Base-by-base conservation (phyloP, 2,888 invertebrate species). In the Drosophila ezoana region DNA sequence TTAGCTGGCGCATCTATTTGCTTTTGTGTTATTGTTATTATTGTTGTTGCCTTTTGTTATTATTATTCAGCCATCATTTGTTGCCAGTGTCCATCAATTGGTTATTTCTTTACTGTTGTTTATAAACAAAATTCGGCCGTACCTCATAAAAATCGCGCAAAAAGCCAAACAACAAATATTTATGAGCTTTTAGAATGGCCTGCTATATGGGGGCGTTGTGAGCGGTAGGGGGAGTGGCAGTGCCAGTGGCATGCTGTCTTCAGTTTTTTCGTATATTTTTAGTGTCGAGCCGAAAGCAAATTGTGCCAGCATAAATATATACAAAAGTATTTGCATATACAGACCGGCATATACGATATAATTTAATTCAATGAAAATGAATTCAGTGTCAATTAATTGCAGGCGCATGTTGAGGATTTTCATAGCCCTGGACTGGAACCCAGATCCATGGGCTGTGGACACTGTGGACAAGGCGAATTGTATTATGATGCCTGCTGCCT, bases 321-420 rank as follows among this genome's bases (percentile, higher is more conserved):
- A 32, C 13, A 33, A 1, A 13, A 2, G 11, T 18, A 13, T 6
- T 13, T 23, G 18, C 23, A 62, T 23, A 33, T 44, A 38, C 23
- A 35, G 5, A 23, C 20, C 38, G 10, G 14, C 14, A 28, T 54
- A 44, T 35, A 41, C 28, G 28, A 28, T 63, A 51, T 67, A 66
- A 86, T 80, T 82, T 51, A 77, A 86, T 81, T 72, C 68, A 77
- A 82, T 82, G 51, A 72, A 65, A 72, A 72, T 64, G 44, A 85
- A 81, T 68, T 69, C 63, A 67, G 69, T 86, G 78, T 64, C 87
- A 83, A 82, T 86, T 83, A 82, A 86, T 86, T 75, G 78, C 74
- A 62, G 72, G 57, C 70, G 63, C 59, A 62, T 53, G 8, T 58
- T 51, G 63, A 58, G 70, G 49, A 64, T 64, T 71, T 70, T 47